Base-by-base conservation (phyloP, 2,113 vertebrate genomes). In the Mixornis gularis region DNA sequence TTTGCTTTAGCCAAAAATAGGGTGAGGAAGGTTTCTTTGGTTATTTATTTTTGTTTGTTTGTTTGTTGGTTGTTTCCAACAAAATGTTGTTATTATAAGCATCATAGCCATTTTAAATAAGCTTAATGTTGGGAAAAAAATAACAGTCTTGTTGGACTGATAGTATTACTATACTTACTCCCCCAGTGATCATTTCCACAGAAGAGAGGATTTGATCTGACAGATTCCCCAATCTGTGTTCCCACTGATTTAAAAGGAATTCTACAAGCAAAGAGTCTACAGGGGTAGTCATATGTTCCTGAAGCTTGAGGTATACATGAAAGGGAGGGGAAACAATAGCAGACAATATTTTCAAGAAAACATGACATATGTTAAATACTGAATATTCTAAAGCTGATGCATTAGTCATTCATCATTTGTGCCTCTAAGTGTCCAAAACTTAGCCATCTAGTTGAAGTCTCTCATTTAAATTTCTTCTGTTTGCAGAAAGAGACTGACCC, bases 241-340 rank as follows among this genome's bases (percentile, higher is more conserved):
- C 71, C 43, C 41, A 58, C 46, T 63, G 79, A 79, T 77, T 94
- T 79, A 79, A 85, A 82, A 79, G 25, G 24, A 79, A 85, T 85
- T 87, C 44, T 80, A 38, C n/a, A 44, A 17, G 6, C 15, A 36
- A 51, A 58, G 34, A 84, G 17, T 58, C 68, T 88, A 25, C 41
- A 90, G 18, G 27, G 58, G 27, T 85, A 89, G 29, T 63, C 26
- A 30, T 40, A 43, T 2, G 1, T 51, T 79, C 34, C 79, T 77
- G 53, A 77, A 93, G 26, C 30, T 38, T 73, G 46, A 87, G 24
- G 59, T 52, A 36, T 48, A 59, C 24, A 48, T 63, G 72, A 91
- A 88, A 94, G n/a, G 4, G 12, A 68, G 43, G 17, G 46, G 11
- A 69, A 49, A 82, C 4, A 71, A 72, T 3, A 56, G 26, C 32